Evolutionary conservation across 2,113 vertebrate species (phyloP).

Genomic region (Syngnathoides biaculeatus): DNA sequence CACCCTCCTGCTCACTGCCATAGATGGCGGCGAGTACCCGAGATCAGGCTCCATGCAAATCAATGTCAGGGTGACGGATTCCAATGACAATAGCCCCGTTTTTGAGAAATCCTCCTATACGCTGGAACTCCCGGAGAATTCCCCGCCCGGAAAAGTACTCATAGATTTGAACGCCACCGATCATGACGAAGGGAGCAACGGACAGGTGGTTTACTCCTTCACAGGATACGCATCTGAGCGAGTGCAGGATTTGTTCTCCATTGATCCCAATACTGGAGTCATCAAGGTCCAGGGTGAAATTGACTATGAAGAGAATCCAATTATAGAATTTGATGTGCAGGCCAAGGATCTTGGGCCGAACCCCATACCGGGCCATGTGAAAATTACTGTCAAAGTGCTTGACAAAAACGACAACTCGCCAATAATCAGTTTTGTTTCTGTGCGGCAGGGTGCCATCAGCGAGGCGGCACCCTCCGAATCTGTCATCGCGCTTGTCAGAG

Average conservation of each 20-base stretch:
- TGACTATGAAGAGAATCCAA: slow-evolving; percentile 93
- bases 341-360: slow-evolving; percentile 95
- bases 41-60: slow-evolving; percentile 94
- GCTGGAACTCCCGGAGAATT: slow-evolving; percentile 90
- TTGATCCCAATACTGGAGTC: slow-evolving; percentile 89
- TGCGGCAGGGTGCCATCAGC: slow-evolving; percentile 95
- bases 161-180: slow-evolving; percentile 96
- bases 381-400: slow-evolving; percentile 91
- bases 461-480: slow-evolving; percentile 93
- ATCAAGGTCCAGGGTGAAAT: slow-evolving; percentile 93
- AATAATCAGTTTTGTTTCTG: slow-evolving; percentile 91
- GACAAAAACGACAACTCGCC: slow-evolving; percentile 98
- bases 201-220: slow-evolving; percentile 94
- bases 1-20: slow-evolving; percentile 89
- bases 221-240: slow-evolving; percentile 91
- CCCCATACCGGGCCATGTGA: slow-evolving; percentile 95
- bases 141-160: slow-evolving; percentile 83
- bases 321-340: slow-evolving; percentile 98
- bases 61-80: slow-evolving; percentile 95
- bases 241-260: slow-evolving; percentile 93
- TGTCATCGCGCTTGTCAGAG: slow-evolving; percentile 92
- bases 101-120: slow-evolving; percentile 94
- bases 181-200: slow-evolving; percentile 92
- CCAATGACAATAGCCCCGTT: slow-evolving; percentile 96
- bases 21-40: slow-evolving; percentile 93